These are phyloP conservation scores for Bubalus kerabau DNA, from an alignment of 2,113 vertebrate species.

Conservation along the genomic window DNA sequence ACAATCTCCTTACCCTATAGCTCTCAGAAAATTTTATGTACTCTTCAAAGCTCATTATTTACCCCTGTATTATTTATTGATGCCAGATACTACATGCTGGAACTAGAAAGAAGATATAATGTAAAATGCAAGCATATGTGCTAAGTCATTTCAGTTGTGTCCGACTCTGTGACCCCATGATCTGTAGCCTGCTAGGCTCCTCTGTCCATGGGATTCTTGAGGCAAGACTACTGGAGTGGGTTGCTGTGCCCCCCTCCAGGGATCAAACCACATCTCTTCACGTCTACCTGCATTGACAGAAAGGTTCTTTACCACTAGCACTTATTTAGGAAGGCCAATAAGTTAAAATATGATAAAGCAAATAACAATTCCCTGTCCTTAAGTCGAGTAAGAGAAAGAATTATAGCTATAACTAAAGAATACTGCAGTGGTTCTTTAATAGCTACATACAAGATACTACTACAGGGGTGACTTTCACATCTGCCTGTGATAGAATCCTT, in stretches of 20 bases:
- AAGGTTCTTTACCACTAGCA: not conserved
- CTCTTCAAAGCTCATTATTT: not conserved
- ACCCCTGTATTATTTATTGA: not conserved
- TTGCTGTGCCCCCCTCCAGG: not conserved
- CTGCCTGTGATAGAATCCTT: not conserved
- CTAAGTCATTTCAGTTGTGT: not conserved
- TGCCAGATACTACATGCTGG: not conserved
- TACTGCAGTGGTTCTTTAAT: not conserved
- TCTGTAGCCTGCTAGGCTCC: not conserved
- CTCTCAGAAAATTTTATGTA: not conserved
- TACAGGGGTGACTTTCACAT: not conserved
- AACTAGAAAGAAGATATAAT: not conserved
- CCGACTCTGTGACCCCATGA: not conserved
- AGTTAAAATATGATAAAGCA: not conserved
- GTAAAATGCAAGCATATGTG: not conserved
- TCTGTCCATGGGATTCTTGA: not conserved
- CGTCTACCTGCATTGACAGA: not conserved
- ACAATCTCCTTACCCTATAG: not conserved
- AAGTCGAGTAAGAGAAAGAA: not conserved
- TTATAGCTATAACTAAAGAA: not conserved
- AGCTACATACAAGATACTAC: not conserved
- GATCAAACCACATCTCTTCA: not conserved
- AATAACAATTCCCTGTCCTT: not conserved
- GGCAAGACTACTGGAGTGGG: not conserved
- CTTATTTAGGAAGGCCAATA: not conserved